Evolutionary conservation across 1,140 invertebrate species (phyloP), one percentile per base, ranked within the genome.

Genomic region (Drosophila seguyi): DNA sequence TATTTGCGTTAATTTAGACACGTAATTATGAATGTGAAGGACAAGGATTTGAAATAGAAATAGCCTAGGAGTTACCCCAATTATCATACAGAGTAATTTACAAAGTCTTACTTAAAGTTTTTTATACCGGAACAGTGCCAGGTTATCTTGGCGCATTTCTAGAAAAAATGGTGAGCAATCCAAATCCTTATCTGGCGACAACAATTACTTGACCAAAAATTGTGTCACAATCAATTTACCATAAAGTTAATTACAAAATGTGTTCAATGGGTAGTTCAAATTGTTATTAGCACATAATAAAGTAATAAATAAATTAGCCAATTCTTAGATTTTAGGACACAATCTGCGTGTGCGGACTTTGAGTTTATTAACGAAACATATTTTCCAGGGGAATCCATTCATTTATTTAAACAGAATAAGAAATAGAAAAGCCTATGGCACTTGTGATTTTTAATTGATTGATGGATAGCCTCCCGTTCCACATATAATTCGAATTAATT

Each of bases 201-300:
- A 20, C 20, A 20, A 22, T 39, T 69, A 22, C 16, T 48, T 55
- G 34, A 36, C 11, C 27, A 27, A 29, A 34, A 39, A 45, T 11
- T 41, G 36, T 10, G 45, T 2, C 65, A 47, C 18, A 65, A 66
- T 66, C 25, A n/a, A n/a, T 48, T 65, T 22, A 67, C 42, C 68
- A 48, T 71, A 71, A 57, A 72, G 13, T 22, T 72, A 72, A 71
- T 58, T 69, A 44, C 36, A 34, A 57, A 47, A 11, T 3, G n/a
- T 1, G 13, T 31, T 56, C 38, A 47, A 48, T 47, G 42, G n/a
- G 31, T 39, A 22, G 18, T 31, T 22, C 7, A 29, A 29, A 16
- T 5, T 22, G n/a, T 47, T 45, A 38, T 29, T 25, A 18, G 18
- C 25, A n/a, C 7, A 22, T 31, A 31, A 65, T 60, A 25, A 34